Base-by-base conservation (phyloP, 2,888 invertebrate genomes). In the Spicauda simplicius region DNA sequence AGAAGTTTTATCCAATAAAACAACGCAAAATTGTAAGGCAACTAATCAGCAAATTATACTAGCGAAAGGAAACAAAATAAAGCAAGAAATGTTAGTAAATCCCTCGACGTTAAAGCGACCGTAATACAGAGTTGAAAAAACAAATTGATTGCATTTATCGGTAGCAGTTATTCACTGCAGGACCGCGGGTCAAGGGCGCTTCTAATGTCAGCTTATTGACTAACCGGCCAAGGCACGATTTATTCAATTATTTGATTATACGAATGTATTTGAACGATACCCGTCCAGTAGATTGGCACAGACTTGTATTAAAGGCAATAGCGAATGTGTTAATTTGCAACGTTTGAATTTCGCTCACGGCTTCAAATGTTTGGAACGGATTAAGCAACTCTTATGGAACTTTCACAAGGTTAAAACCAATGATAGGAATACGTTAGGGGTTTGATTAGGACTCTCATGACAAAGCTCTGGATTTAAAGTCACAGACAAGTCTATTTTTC, bases 181-280 rank as follows among this genome's bases (percentile, higher is more conserved):
- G 52, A 64, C 50, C 57, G 18, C 57, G 37, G 64, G 64, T 64
- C 64, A 64, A 64, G 64, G 25, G 58, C 64, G 48, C 16, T 53
- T 61, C 33, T 53, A 61, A 61, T 64, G 52, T 58, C 57, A 64
- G 63, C 63, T 19, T 64, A 64, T 64, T 50, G 57, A 64, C 64
- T 50, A 50, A 30, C 56, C 33, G 33, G 16, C 37, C 33, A 14
- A 60, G 48, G 60, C 60, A 37, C 33, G 25, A 25, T 48, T 53
- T 33, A 50, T 48, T 60, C 33, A 61, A 53, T 61, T 61, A 61
- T 61, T 50, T 50, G 48, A 59, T 48, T 45, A 45, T 30, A 48
- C 25, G 48, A 48, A n/a, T 59, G 30, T 60, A 60, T 33, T 60
- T 16, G 25, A 60, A 16, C 50, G 50, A 30, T 50, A 37, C 12